A percentile compares a stretch with the other conserved stretches of the same genome.
Evolutionary conservation across 2,888 invertebrate genomes (phyloP).

Genomic region (Lasioglossum calceatum): DNA sequence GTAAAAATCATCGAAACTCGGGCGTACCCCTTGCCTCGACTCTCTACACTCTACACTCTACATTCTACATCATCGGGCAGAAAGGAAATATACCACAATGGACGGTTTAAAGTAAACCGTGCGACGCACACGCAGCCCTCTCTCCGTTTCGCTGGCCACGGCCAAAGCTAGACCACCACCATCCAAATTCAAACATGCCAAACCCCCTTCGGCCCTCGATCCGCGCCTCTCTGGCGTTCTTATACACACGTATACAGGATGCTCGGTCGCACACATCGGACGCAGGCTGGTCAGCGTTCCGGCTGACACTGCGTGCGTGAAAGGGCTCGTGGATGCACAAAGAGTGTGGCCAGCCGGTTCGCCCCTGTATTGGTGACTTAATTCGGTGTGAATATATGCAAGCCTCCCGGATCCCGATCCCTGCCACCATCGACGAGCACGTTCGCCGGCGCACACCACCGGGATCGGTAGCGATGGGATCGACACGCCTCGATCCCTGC

Average conservation of each 20-base stretch:
- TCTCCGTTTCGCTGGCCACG: conserved; percentile 31
- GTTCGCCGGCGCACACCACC: conserved; percentile 60
- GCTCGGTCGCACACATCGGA: conserved; percentile 37
- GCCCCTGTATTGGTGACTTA: conserved; percentile 80
- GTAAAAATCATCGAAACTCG: conserved; percentile 44
- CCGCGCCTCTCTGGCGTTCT: conserved; percentile 63
- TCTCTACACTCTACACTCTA: background rate
- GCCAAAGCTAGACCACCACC: conserved; percentile 68
- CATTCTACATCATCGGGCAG: conserved; percentile 35
- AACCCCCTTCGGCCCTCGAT: conserved; percentile 19
- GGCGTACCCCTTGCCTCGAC: conserved; percentile 7
- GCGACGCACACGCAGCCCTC: conserved; percentile 63
- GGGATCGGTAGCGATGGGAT: conserved; percentile 57
- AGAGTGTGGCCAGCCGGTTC: conserved; percentile 73
- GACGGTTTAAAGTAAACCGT: conserved; percentile 71
- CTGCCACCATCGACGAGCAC: conserved; percentile 62
- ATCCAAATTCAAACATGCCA: conserved; percentile 72
- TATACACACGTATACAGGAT: conserved; percentile 65
- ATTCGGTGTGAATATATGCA: conserved; percentile 81
- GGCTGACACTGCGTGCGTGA: conserved; percentile 72
- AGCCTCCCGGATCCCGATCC: conserved; percentile 72
- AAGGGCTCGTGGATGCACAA: conserved; percentile 77
- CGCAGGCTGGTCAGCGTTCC: conserved; percentile 48
- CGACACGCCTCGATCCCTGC: conserved; percentile 33
- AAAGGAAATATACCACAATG: conserved; percentile 60